Evolutionary conservation across 2,888 invertebrate species (phyloP).

Genomic region (Atethmia centrago): DNA sequence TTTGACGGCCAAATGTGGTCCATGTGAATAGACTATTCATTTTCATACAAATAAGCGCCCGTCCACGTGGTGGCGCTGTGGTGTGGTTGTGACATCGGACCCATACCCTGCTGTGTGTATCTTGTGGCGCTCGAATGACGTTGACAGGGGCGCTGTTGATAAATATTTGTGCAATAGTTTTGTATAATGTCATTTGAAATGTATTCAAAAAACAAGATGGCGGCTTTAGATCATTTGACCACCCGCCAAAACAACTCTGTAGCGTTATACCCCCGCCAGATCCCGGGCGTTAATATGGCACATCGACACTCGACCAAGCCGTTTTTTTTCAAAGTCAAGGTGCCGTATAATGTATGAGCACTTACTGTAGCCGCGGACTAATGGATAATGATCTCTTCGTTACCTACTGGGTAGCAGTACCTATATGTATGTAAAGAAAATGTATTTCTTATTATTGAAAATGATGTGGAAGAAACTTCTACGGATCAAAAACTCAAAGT

Average conservation of each 20-base stretch:
- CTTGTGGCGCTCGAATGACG: too few relatives aligned
- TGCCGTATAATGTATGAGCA: background rate
- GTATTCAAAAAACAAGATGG: background rate
- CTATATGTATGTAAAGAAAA: too few relatives aligned
- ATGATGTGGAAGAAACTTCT: too few relatives aligned
- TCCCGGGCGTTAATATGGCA: background rate
- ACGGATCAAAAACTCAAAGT: too few relatives aligned
- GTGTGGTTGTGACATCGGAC: too few relatives aligned
- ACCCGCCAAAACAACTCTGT: background rate
- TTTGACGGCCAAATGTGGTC: too few relatives aligned
- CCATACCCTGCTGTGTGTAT: too few relatives aligned
- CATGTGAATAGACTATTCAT: too few relatives aligned
- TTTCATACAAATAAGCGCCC: too few relatives aligned
- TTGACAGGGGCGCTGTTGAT: background rate
- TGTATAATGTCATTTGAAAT: background rate
- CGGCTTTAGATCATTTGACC: background rate
- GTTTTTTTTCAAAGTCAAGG: background rate
- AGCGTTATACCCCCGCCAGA: background rate
- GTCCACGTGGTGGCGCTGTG: too few relatives aligned
- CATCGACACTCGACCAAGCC: background rate
- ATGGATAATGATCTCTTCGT: background rate
- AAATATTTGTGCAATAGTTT: background rate
- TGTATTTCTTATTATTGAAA: too few relatives aligned
- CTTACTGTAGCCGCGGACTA: background rate
- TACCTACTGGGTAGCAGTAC: background rate